phyloP scores from a whole-genome alignment of 2,797 vertebrate species.

The Glyptemys insculpta region DNA sequence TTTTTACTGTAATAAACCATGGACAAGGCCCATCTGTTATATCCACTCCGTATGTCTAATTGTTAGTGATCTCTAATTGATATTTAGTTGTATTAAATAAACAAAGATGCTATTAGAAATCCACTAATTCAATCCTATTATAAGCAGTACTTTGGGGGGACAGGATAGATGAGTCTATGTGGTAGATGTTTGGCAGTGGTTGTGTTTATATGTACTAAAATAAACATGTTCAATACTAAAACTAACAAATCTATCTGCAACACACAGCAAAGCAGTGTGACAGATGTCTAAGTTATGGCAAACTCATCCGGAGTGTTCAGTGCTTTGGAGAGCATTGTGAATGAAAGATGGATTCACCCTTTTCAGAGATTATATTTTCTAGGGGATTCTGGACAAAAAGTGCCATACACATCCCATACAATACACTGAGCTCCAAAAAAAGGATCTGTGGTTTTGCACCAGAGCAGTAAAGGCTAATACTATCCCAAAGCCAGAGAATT shows the following conservation, averaged over 20 bases:
- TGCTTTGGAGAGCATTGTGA: not conserved
- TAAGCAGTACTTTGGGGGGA: conserved; percentile 34
- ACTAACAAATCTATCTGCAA: conserved; percentile 23
- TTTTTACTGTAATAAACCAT: conserved; percentile 60
- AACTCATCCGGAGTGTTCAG: conserved; percentile 10
- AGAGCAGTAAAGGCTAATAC: not conserved
- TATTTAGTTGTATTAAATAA: conserved; percentile 73
- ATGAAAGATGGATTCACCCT: conserved; percentile 15
- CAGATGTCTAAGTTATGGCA: conserved; percentile 12
- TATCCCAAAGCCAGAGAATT: not conserved
- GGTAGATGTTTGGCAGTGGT: conserved; percentile 48
- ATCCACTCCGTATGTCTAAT: conserved; percentile 66
- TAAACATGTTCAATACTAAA: conserved; percentile 41
- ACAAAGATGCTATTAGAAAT: conserved; percentile 64
- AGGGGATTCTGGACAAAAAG: not conserved
- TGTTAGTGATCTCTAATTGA: conserved; percentile 66
- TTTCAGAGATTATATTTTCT: not conserved
- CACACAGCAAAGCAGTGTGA: not conserved
- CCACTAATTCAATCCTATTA: conserved; percentile 7
- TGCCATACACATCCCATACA: not conserved
- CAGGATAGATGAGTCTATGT: conserved; percentile 45
- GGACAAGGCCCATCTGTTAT: conserved; percentile 71
- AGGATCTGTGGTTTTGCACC: not conserved
- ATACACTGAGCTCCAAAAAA: not conserved
- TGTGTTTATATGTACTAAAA: conserved; percentile 56